Base-by-base conservation (phyloP, 2,888 invertebrate species). In the Nomada hirtipes region DNA sequence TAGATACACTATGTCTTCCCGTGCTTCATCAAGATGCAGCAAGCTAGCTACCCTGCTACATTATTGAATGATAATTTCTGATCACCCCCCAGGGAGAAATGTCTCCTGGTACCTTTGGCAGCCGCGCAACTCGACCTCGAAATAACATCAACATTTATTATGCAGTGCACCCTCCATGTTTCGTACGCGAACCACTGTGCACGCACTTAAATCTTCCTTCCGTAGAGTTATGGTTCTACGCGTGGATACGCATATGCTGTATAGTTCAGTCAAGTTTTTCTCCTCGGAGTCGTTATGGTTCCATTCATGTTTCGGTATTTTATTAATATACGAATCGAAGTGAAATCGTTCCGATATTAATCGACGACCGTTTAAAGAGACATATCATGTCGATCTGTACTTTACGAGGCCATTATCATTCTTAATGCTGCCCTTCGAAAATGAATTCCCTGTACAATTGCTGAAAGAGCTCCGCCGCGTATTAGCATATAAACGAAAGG, bases 11-110 rank as follows among this genome's bases (percentile, higher is more conserved):
- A 9, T 53, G 26, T 47, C 9, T 44, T 53, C 53, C 20, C 50
- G 57, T 44, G 61, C 61, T 79, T 76, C 76, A 74, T 84, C 79
- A 79, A 73, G 76, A 80, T 85, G 82, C 85, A 52, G 29, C 74
- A 64, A 63, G 70, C 61, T 47, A 71, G 72, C 79, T 79, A 79
- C 74, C 74, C 83, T 52, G 67, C 60, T 74, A 85, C 81, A 79
- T 89, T 90, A 90, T 89, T 87, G 88, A 90, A 90, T 90, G 87
- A 90, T 90, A 89, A 90, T 90, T 90, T 83, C 84, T 86, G 88
- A 90, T 90, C 87, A 86, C 86, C 70, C 87, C 76, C 85, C 67
- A 70, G 86, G 88, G 88, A 90, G 82, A 75, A 79, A 81, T 73
- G 75, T 79, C 85, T 87, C 88, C 74, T 71, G 86, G 79, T 84